Conservation (phyloP, 2,888 invertebrate genomes). For the Phaedon cochleariae region DNA sequence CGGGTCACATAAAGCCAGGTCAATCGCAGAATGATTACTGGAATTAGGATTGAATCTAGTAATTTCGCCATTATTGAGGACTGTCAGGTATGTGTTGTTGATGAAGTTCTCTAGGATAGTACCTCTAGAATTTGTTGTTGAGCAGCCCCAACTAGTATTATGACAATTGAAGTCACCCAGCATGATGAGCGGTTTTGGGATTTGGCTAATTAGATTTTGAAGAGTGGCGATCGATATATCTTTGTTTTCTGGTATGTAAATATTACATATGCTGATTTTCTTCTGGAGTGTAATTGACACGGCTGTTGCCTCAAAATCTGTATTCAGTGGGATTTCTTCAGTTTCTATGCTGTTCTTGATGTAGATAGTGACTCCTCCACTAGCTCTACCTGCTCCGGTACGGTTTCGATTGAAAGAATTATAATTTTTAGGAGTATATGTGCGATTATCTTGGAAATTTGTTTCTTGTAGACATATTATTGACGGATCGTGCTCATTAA, state of each 20-base stretch:
- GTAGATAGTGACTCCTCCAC: constrained; percentile 29
- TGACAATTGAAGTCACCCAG: constrained; percentile 43
- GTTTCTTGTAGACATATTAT: constrained; percentile 27
- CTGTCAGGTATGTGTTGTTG: background rate
- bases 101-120: constrained; percentile 1
- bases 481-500: background rate
- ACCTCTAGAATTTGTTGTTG: background rate
- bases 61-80: constrained; percentile 2
- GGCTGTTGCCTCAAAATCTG: constrained; percentile 32
- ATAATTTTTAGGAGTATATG: constrained; percentile 15
- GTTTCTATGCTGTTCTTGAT: background rate
- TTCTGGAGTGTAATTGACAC: constrained; percentile 19
- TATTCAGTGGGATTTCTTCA: constrained; percentile 21
- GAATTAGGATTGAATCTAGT: constrained; percentile 1
- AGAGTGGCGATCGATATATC: constrained; percentile 17
- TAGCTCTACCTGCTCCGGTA: constrained; percentile 10
- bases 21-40: constrained; percentile 1
- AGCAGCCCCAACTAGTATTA: background rate
- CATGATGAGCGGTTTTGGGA: constrained; percentile 42
- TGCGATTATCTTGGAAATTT: constrained; percentile 18
- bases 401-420: constrained; percentile 23
- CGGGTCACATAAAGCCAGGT: constrained; percentile 4
- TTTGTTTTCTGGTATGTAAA: constrained; percentile 23
- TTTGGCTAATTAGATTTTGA: constrained; percentile 31
- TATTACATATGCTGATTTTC: constrained; percentile 33